Conservation (phyloP, 2,113 vertebrate genomes). For the Hypomesus transpacificus region DNA sequence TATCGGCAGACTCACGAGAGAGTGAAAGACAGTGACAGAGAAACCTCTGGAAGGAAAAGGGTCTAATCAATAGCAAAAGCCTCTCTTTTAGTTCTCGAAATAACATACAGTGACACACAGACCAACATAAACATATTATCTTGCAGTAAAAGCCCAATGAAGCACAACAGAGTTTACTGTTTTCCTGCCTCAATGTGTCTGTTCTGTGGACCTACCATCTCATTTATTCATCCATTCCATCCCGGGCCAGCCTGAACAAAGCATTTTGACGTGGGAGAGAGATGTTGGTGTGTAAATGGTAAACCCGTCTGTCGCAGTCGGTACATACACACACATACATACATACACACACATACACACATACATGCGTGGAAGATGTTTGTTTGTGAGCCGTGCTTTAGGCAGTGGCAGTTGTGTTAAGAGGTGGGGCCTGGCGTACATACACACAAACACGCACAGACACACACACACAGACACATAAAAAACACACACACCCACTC, state of each 20-base stretch:
- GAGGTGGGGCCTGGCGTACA: no score
- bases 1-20: conserved; percentile 1
- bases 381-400: no score
- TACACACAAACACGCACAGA: not conserved
- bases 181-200: no score
- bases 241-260: no score
- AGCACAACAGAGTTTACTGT: no score
- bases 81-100: not conserved
- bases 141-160: no score
- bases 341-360: conserved; percentile 17
- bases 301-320: no score
- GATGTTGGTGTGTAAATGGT: no score
- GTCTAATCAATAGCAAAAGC: conserved; percentile 26
- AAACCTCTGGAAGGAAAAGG: conserved; percentile 4
- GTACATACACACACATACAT: not conserved
- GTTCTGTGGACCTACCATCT: no score
- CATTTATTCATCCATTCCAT: no score
- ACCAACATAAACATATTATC: not conserved
- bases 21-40: conserved; percentile 1
- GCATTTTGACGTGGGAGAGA: no score
- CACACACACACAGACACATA: not conserved
- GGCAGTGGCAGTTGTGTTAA: no score
- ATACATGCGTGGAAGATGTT: not conserved
- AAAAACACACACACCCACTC: not conserved
- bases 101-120: conserved; percentile 1